These are phyloP conservation scores for Anticlea derivata DNA, from an alignment of 2,888 invertebrate species.

Conservation along the genomic window DNA sequence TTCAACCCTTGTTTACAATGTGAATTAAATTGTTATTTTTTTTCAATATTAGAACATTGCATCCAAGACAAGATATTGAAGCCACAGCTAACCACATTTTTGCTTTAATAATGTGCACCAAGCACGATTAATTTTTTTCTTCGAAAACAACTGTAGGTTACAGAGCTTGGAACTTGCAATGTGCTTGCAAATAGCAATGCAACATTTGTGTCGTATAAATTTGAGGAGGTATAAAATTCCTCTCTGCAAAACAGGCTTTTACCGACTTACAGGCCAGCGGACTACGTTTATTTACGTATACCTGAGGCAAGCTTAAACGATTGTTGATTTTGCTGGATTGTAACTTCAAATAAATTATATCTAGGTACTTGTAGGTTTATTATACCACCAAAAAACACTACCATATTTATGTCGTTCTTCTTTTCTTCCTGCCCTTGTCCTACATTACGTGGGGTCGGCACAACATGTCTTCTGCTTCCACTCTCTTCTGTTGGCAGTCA, in stretches of 20 bases:
- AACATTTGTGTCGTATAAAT: constrained; percentile 18
- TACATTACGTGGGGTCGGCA: too few species aligned
- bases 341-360: not conserved
- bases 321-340: constrained; percentile 8
- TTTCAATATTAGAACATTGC: not conserved
- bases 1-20: not conserved
- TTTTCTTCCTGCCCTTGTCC: too few species aligned
- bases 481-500: too few species aligned
- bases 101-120: not conserved
- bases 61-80: not conserved
- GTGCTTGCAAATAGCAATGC: constrained; percentile 8
- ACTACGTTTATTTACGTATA: constrained; percentile 2
- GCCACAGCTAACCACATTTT: too few species aligned
- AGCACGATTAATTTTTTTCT: not conserved
- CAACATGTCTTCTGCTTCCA: too few species aligned
- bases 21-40: constrained; percentile 15
- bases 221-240: constrained; percentile 19
- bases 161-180: constrained; percentile 4
- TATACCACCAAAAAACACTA: too few species aligned
- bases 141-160: not conserved
- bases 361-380: too few species aligned
- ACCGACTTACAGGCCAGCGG: too few species aligned
- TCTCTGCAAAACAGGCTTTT: constrained; percentile 17
- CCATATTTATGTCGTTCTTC: too few species aligned
- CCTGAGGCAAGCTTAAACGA: constrained; percentile 10